These are phyloP conservation scores for Calliopum simillimum DNA, from an alignment of 2,888 invertebrate genomes.

Conservation along the genomic window DNA sequence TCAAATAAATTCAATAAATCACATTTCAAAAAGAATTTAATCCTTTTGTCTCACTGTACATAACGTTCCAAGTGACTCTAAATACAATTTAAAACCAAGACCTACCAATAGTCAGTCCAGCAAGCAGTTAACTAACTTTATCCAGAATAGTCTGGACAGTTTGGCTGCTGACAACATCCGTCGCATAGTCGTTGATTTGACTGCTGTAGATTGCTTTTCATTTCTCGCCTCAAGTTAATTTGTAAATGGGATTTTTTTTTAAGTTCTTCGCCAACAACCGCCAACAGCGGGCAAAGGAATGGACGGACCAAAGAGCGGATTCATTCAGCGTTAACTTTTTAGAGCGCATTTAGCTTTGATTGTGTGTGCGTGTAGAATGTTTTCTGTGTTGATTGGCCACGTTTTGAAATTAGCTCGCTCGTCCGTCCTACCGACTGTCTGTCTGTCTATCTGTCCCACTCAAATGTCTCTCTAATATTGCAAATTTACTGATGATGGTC, in stretches of 20 bases:
- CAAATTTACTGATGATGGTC: no score
- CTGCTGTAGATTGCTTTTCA: conserved; percentile 34
- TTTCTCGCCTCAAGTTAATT: conserved; percentile 59
- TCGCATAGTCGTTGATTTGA: background rate
- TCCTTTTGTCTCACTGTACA: conserved; percentile 7
- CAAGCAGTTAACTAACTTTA: conserved; percentile 1
- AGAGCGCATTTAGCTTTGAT: conserved; percentile 15
- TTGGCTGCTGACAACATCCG: conserved; percentile 3
- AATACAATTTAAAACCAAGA: conserved; percentile 55
- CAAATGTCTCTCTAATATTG: no score
- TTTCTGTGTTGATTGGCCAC: conserved; percentile 56
- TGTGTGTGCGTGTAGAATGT: background rate
- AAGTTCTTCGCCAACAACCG: background rate
- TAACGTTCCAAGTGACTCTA: conserved; percentile 47
- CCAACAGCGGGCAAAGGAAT: background rate
- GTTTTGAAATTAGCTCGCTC: conserved; percentile 56
- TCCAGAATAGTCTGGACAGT: background rate
- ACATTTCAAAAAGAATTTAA: no score
- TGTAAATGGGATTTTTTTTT: conserved; percentile 56
- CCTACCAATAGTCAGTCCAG: no score
- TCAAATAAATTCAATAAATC: no score
- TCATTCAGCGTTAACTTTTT: conserved; percentile 2
- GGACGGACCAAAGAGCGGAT: background rate
- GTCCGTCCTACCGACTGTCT: background rate
- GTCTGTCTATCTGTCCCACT: no score